These are phyloP conservation scores for Lamellibrachia satsuma DNA, from an alignment of 2,888 invertebrate species.

Conservation along the genomic window DNA sequence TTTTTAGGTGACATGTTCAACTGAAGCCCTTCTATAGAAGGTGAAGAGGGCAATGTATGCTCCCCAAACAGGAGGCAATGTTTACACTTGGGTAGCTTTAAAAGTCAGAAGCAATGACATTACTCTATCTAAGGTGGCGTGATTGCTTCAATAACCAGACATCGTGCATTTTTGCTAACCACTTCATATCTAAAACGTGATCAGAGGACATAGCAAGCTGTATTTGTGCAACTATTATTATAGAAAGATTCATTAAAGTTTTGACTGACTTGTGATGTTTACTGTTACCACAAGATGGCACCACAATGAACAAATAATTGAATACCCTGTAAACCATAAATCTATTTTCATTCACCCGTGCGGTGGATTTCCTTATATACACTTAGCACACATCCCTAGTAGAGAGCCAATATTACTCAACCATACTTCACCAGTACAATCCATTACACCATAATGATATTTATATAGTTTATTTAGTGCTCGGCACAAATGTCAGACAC, in stretches of 20 bases:
- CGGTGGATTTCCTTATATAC: not conserved
- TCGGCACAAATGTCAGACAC: not conserved
- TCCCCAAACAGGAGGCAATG: not conserved
- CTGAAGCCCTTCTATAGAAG: not conserved
- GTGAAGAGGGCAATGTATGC: not conserved
- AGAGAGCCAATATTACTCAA: not conserved
- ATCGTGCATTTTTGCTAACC: too few species aligned
- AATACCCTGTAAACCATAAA: not conserved
- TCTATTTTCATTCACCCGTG: not conserved
- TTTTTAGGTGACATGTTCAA: not conserved
- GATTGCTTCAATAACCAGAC: too few species aligned
- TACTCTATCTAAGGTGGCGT: too few species aligned
- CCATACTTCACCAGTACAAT: not conserved
- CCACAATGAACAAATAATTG: not conserved
- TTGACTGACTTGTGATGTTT: not conserved
- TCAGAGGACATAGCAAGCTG: too few species aligned
- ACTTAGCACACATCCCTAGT: not conserved
- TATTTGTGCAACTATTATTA: too few species aligned
- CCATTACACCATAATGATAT: not conserved
- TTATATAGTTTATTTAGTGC: not conserved
- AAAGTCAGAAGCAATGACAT: too few species aligned
- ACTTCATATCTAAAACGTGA: too few species aligned
- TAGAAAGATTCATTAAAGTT: not conserved
- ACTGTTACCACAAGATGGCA: slow-evolving; percentile 6
- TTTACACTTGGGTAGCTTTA: not conserved